Evolutionary conservation across 2,888 invertebrate genomes (phyloP).

Genomic region (Poecilobothrus nobilitatus): DNA sequence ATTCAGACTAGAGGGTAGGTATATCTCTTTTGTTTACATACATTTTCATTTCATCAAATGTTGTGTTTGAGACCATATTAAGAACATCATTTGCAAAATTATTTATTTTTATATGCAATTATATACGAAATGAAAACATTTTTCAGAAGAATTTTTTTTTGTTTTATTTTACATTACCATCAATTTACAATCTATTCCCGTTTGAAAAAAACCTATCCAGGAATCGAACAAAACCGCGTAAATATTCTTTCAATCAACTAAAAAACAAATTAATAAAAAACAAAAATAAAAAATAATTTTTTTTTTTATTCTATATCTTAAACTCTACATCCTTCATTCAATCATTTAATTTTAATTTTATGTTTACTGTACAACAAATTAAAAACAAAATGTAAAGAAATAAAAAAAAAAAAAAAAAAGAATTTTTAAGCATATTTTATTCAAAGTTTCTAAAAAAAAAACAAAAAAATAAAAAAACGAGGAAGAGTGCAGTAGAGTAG

Average conservation of each 20-base stretch:
- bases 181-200: too few species aligned
- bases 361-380: background rate
- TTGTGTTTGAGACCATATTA: background rate
- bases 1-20: too few species aligned
- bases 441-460: background rate
- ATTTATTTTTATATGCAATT: background rate
- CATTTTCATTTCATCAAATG: too few species aligned
- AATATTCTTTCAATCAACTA: background rate
- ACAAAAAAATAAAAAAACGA: background rate
- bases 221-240: too few species aligned
- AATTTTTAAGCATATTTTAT: constrained; percentile 6
- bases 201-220: too few species aligned
- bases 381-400: background rate
- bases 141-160: background rate
- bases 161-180: too few species aligned
- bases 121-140: constrained; percentile 4
- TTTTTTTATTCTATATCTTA: background rate
- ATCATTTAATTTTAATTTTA: too few species aligned
- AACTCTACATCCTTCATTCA: background rate
- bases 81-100: background rate
- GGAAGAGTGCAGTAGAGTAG: too few species aligned
- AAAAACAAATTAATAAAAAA: too few species aligned
- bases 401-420: background rate
- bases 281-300: background rate
- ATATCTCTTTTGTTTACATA: too few species aligned